These are phyloP conservation scores for Nasonia oneida DNA, from an alignment of 2,888 invertebrate genomes.

Conservation along the genomic window DNA sequence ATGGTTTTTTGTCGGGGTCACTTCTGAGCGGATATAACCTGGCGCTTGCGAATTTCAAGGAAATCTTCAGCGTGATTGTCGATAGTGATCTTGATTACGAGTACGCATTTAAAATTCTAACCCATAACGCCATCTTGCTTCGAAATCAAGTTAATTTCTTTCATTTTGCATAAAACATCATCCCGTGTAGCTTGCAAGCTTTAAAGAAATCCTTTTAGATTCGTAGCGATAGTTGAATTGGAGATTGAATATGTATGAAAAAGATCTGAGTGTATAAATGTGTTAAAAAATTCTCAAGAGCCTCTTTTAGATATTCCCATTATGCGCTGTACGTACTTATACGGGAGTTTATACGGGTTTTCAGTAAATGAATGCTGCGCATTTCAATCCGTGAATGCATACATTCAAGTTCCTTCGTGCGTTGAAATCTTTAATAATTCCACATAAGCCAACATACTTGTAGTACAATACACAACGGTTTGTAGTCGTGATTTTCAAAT, in stretches of 20 bases:
- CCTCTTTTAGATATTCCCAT: neutral
- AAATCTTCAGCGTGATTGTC: too few relatives aligned
- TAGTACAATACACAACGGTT: too few relatives aligned
- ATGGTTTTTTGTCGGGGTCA: too few relatives aligned
- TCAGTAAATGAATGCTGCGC: neutral
- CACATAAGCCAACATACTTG: neutral
- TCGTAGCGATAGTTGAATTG: neutral
- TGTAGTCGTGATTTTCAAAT: too few relatives aligned
- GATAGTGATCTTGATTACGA: too few relatives aligned
- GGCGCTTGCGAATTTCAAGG: too few relatives aligned
- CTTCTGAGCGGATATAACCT: too few relatives aligned
- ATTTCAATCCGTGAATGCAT: neutral
- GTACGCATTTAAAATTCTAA: too few relatives aligned
- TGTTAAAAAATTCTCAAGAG: neutral
- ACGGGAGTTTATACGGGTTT: neutral
- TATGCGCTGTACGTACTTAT: neutral
- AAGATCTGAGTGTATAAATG: neutral
- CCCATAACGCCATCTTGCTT: neutral
- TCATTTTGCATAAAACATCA: neutral
- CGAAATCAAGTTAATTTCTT: neutral
- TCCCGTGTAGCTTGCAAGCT: neutral
- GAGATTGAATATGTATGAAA: neutral
- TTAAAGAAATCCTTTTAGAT: neutral
- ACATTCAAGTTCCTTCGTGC: neutral
- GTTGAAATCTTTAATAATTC: neutral